Conservation (phyloP, 1,140 invertebrate genomes). For the Lasioglossum albipes region DNA sequence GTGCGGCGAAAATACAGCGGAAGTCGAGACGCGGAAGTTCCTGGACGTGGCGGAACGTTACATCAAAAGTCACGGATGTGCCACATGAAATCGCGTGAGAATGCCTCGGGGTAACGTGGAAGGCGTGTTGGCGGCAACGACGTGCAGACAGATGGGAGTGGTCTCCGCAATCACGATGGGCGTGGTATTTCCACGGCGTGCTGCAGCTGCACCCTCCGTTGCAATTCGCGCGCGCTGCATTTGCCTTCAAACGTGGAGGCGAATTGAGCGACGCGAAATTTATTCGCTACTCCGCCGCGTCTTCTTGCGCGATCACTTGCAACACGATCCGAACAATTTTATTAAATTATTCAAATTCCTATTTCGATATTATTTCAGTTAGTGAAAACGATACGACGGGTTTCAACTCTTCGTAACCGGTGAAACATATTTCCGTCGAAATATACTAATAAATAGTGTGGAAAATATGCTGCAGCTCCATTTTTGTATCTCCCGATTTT, state of each 20-base stretch:
- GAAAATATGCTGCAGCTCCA: too few relatives aligned
- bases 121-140: constrained; percentile 53
- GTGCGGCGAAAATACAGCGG: constrained; percentile 15
- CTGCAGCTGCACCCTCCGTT: constrained; percentile 50
- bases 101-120: constrained; percentile 41
- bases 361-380: too few relatives aligned
- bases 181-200: constrained; percentile 67
- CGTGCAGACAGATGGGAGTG: constrained; percentile 74
- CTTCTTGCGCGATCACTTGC: neutral
- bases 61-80: constrained; percentile 40
- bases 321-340: neutral
- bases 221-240: constrained; percentile 21
- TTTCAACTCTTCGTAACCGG: too few relatives aligned
- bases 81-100: constrained; percentile 56
- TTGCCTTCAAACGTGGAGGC: constrained; percentile 8
- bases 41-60: constrained; percentile 10
- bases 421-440: too few relatives aligned
- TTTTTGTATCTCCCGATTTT: too few relatives aligned
- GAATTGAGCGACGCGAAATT: neutral
- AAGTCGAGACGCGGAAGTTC: constrained; percentile 22
- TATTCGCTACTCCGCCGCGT: neutral
- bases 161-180: constrained; percentile 73
- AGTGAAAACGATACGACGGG: too few relatives aligned
- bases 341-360: neutral
- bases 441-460: too few relatives aligned